Base-by-base conservation (phyloP, 2,888 invertebrate species). In the Helicoverpa assulta region DNA sequence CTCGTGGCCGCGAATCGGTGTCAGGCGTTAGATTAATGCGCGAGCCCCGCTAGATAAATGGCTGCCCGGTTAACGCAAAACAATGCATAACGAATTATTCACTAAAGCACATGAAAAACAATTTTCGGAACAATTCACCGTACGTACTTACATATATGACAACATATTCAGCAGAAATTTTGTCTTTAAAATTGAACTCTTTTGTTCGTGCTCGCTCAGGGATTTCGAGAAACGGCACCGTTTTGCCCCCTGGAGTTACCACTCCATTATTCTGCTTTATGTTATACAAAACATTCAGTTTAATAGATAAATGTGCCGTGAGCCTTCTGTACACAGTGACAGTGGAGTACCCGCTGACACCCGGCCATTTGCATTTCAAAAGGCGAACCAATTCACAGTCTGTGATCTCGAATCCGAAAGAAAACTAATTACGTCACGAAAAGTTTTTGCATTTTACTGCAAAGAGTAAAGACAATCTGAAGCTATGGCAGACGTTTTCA, bases 331-430 rank as follows among this genome's bases (percentile, higher is more conserved):
- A 70, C 76, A 80, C 74, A 83, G 71, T 70, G 52, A 80, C 74
- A 83, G 71, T 70, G 52, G 72, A 78, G 64, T 74, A 76, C 56
- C 74, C 76, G 60, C 64, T 70, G 57, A 64, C 67, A 81, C 75
- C 80, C 81, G 83, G 82, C 85, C 86, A 89, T 91, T 91, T 88
- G 85, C 89, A 88, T 90, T 86, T 88, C 88, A 90, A 91, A 90
- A 86, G 88, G 78, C 77, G 72, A 81, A 58, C 61, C 63, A 68
- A 73, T 70, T 69, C 62, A 7, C 61, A 26, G 43, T 67, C 76
- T 73, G 64, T 68, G 78, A 84, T 86, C 80, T 80, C 78, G 84
- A 88, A 88, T 88, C 85, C 78, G 77, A 86, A 88, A 85, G 84
- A 83, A 81, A 89, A 87, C 85, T 90, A 91, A 92, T 92, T 89